phyloP scores from a whole-genome alignment of 2,797 vertebrate species.

The Loris lydekkerianus region DNA sequence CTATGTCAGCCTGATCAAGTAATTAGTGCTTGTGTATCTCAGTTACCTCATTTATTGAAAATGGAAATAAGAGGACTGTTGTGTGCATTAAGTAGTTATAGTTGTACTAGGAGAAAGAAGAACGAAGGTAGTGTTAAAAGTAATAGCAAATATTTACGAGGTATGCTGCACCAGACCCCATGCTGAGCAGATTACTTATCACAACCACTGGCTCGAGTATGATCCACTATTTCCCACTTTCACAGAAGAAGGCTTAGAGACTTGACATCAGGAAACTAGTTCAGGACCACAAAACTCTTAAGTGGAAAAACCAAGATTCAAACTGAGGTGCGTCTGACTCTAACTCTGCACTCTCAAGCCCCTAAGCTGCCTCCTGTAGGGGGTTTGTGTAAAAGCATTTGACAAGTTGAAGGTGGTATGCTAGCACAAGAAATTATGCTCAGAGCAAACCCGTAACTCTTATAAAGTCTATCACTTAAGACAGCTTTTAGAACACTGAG shows the following conservation, averaged over 20 bases:
- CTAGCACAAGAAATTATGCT: neutral
- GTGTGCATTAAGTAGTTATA: neutral
- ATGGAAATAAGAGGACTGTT: neutral
- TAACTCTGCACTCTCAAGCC: neutral
- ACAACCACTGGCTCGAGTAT: neutral
- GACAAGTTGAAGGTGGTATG: neutral
- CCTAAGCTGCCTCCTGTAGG: rapidly evolving
- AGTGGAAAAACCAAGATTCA: neutral
- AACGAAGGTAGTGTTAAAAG: neutral
- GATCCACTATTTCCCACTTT: neutral
- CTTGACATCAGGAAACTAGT: neutral
- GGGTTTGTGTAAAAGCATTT: neutral
- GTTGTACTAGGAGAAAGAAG: neutral
- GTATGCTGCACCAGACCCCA: neutral
- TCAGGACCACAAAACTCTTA: neutral
- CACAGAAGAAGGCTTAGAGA: neutral
- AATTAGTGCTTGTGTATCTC: neutral
- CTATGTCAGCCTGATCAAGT: neutral
- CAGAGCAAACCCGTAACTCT: neutral
- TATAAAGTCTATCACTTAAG: neutral
- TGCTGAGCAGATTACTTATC: neutral
- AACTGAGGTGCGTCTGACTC: neutral
- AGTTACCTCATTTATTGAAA: neutral
- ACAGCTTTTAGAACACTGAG: neutral
- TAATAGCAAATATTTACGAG: neutral